Conservation (phyloP, 2,797 vertebrate genomes). For the Sus cebifrons region DNA sequence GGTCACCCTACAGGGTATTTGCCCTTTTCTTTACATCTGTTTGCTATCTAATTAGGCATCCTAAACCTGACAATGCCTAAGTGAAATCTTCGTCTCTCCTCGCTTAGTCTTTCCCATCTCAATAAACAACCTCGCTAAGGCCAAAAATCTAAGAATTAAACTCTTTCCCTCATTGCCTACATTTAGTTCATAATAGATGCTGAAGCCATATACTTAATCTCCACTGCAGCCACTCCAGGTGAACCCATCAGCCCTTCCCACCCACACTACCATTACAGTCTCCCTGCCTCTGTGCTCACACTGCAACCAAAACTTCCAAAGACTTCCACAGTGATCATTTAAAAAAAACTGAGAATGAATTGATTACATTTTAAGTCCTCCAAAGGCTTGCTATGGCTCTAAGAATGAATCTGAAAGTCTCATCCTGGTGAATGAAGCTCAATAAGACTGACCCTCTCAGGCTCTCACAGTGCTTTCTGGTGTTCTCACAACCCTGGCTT, state of each 20-base stretch:
- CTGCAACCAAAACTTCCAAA: background rate
- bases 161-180: background rate
- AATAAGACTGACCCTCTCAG: background rate
- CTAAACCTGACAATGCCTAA: background rate
- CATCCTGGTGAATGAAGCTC: background rate
- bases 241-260: background rate
- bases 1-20: background rate
- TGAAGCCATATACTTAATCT: background rate
- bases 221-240: background rate
- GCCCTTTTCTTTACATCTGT: background rate
- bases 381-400: background rate
- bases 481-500: background rate
- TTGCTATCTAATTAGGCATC: background rate
- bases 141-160: slow-evolving; percentile 11
- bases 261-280: background rate
- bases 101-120: background rate
- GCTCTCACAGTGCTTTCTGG: background rate
- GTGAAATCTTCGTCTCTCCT: background rate
- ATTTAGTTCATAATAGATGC: background rate
- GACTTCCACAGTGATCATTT: background rate
- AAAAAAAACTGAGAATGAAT: background rate
- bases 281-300: background rate
- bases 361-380: background rate
- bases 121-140: background rate
- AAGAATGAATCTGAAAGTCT: background rate